Conservation (phyloP, 2,797 vertebrate genomes). For the Melanotaenia nigrans region DNA sequence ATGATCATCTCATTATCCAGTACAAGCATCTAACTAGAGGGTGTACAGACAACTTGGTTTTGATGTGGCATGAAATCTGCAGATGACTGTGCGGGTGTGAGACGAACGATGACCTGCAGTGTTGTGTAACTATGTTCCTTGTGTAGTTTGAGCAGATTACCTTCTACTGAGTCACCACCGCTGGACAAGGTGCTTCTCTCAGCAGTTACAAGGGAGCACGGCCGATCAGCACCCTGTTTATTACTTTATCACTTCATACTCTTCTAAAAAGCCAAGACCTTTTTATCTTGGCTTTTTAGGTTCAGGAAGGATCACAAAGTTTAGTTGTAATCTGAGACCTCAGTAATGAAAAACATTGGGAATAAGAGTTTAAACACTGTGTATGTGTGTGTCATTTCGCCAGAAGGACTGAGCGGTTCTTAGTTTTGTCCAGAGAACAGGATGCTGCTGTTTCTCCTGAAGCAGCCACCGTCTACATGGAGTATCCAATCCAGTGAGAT, state of each 20-base stretch:
- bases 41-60: background rate
- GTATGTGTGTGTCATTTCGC: conserved; percentile 41
- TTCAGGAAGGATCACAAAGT: conserved; percentile 54
- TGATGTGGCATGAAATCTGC: background rate
- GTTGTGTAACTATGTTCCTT: conserved; percentile 25
- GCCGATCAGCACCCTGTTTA: conserved; percentile 23
- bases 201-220: conserved; percentile 44
- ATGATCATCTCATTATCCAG: background rate
- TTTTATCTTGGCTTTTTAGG: conserved; percentile 44
- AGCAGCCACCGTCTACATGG: no score
- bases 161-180: conserved; percentile 52
- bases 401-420: conserved; percentile 59
- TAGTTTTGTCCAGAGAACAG: conserved; percentile 56
- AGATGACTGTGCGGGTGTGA: background rate
- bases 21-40: background rate
- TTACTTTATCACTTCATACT: conserved; percentile 5
- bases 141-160: conserved; percentile 46
- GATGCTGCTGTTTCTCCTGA: conserved; percentile 17
- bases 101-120: background rate
- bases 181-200: conserved; percentile 51
- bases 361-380: conserved; percentile 47
- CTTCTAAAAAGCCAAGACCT: background rate
- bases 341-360: conserved; percentile 59
- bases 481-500: background rate
- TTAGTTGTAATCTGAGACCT: conserved; percentile 48